These are phyloP conservation scores for Coendou prehensilis DNA, from an alignment of 2,797 vertebrate species.

Conservation along the genomic window DNA sequence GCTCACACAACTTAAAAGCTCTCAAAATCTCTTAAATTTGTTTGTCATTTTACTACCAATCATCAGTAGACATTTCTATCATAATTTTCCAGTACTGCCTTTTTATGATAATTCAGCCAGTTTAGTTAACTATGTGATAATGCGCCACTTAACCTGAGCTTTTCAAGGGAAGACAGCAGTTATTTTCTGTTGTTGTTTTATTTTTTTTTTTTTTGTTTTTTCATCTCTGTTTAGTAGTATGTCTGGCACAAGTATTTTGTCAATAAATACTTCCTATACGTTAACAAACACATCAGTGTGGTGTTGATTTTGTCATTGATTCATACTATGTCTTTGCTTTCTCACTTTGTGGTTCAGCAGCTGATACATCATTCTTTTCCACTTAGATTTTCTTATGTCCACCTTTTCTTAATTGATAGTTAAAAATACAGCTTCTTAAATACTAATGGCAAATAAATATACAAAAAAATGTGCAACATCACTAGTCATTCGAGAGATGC, in stretches of 20 bases:
- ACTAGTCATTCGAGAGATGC: too few species aligned
- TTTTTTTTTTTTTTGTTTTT: constrained; percentile 27
- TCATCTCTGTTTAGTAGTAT: not conserved
- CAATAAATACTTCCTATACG: not conserved
- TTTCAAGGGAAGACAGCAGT: not conserved
- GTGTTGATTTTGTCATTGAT: not conserved
- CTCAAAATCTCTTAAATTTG: not conserved
- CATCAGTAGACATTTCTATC: constrained; percentile 11
- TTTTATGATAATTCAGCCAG: not conserved
- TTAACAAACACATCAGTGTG: not conserved
- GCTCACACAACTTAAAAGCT: not conserved
- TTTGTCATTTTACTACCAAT: constrained; percentile 35
- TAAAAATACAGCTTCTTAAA: constrained; percentile 15
- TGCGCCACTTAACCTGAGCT: not conserved
- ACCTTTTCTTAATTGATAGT: not conserved
- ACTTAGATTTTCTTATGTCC: not conserved
- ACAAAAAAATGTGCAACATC: too few species aligned
- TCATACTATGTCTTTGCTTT: not conserved
- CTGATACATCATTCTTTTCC: constrained; percentile 7
- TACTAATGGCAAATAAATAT: too few species aligned
- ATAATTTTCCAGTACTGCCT: constrained; percentile 13
- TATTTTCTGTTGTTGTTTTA: not conserved
- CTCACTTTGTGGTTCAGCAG: not conserved
- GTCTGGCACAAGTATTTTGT: constrained; percentile 2
- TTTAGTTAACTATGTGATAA: not conserved